Evolutionary conservation across 2,113 vertebrate genomes (phyloP).

Genomic region (Trematocara zebra): DNA sequence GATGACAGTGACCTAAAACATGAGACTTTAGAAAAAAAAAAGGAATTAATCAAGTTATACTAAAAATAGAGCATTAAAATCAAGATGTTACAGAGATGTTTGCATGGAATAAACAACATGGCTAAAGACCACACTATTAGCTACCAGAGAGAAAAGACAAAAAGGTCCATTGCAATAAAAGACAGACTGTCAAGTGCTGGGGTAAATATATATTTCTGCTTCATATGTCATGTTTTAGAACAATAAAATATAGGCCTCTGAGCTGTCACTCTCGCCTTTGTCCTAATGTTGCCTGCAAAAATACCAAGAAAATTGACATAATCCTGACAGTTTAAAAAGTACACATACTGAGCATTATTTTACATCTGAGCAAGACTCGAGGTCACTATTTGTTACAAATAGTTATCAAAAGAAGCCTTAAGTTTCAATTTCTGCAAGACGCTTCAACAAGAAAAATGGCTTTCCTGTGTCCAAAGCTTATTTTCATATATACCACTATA

Average conservation of each 20-base stretch:
- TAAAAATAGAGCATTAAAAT: conserved; percentile 72
- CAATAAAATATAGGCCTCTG: conserved; percentile 81
- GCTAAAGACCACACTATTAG: conserved; percentile 76
- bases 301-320: conserved; percentile 76
- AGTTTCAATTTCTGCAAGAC: conserved; percentile 75
- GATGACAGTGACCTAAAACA: conserved; percentile 74
- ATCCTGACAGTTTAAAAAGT: conserved; percentile 75
- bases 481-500: conserved; percentile 83
- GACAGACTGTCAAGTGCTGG: conserved; percentile 81
- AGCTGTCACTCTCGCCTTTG: conserved; percentile 70
- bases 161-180: conserved; percentile 77
- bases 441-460: conserved; percentile 75
- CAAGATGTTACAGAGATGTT: conserved; percentile 77
- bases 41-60: conserved; percentile 72
- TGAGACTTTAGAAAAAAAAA: conserved; percentile 41
- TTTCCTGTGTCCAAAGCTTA: conserved; percentile 81
- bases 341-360: conserved; percentile 75
- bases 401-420: conserved; percentile 82
- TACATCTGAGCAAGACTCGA: conserved; percentile 78
- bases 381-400: conserved; percentile 84
- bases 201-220: conserved; percentile 82
- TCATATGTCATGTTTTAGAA: conserved; percentile 77
- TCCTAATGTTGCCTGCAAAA: conserved; percentile 78
- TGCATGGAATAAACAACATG: conserved; percentile 79
- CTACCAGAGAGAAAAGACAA: conserved; percentile 78